phyloP scores from a whole-genome alignment of 2,113 vertebrate genomes.

The Scophthalmus maximus region DNA sequence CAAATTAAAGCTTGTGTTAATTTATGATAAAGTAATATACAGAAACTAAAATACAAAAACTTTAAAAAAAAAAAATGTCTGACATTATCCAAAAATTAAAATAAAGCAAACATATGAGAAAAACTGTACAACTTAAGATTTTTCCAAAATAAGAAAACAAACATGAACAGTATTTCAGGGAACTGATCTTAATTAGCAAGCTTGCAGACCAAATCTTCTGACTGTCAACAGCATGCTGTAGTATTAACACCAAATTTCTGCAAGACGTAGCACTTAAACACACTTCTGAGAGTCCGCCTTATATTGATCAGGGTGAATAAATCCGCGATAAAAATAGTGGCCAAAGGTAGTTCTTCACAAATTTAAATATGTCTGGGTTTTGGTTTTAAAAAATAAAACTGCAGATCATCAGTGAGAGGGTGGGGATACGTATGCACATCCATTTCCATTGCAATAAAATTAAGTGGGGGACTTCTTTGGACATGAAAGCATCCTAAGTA shows the following conservation, averaged over 20 bases:
- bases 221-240: slow-evolving; percentile 75
- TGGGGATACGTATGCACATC: slow-evolving; percentile 67
- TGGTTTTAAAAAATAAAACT: slow-evolving; percentile 59
- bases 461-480: slow-evolving; percentile 81
- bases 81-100: slow-evolving; percentile 90
- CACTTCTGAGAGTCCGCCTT: slow-evolving; percentile 74
- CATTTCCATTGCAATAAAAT: slow-evolving; percentile 75
- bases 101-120: slow-evolving; percentile 86
- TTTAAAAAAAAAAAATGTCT: slow-evolving; percentile 92
- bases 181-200: slow-evolving; percentile 77
- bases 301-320: slow-evolving; percentile 68
- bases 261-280: slow-evolving; percentile 75
- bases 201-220: slow-evolving; percentile 74
- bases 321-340: slow-evolving; percentile 74
- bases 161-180: slow-evolving; percentile 75
- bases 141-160: slow-evolving; percentile 72
- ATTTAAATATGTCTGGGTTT: slow-evolving; percentile 78
- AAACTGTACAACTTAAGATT: slow-evolving; percentile 91
- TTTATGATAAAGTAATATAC: slow-evolving; percentile 90
- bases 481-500: slow-evolving; percentile 77
- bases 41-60: slow-evolving; percentile 83
- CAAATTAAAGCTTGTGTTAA: slow-evolving; percentile 95
- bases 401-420: slow-evolving; percentile 59
- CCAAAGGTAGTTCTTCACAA: slow-evolving; percentile 74
- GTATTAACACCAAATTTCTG: slow-evolving; percentile 77